phyloP scores from a whole-genome alignment of 2,113 vertebrate species.

The Cynocephalus volans region DNA sequence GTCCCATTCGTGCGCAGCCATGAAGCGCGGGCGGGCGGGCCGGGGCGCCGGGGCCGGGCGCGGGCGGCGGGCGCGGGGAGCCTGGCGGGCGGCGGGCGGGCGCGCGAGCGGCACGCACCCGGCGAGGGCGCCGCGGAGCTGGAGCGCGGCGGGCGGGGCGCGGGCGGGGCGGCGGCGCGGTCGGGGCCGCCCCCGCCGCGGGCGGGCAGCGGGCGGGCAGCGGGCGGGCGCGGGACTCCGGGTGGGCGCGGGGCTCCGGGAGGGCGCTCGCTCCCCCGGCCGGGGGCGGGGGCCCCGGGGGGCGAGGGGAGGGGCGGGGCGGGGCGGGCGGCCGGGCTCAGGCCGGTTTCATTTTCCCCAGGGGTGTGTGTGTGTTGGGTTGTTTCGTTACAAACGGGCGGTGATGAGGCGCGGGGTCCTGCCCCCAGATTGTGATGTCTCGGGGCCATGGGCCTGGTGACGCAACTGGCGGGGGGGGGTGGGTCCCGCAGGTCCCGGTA shows the following conservation, averaged over 20 bases:
- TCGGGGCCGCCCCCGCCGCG: constrained; percentile 68
- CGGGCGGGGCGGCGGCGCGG: neutral
- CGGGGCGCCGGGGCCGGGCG: constrained; percentile 59
- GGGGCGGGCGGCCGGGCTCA: constrained; percentile 49
- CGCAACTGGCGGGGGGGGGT: constrained; percentile 21
- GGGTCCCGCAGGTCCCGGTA: neutral
- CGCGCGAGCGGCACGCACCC: constrained; percentile 68
- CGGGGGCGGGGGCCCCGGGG: constrained; percentile 73
- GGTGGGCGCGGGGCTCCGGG: constrained; percentile 66
- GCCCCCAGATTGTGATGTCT: constrained; percentile 81
- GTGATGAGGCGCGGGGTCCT: constrained; percentile 62
- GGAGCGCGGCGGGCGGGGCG: constrained; percentile 45
- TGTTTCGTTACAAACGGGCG: constrained; percentile 50
- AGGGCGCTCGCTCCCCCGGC: constrained; percentile 68
- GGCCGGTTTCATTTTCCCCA: neutral
- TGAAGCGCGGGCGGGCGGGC: constrained; percentile 82
- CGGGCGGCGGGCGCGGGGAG: constrained; percentile 47
- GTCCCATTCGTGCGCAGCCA: constrained; percentile 95
- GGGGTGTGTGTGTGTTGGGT: constrained; percentile 53
- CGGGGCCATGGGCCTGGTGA: constrained; percentile 5
- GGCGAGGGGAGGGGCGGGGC: constrained; percentile 46
- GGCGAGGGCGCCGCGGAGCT: constrained; percentile 72
- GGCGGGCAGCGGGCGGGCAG: too few species aligned
- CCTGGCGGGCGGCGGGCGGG: constrained; percentile 61
- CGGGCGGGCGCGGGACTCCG: constrained; percentile 57